Base-by-base conservation (phyloP, 2,797 vertebrate species). In the Melanogrammus aeglefinus region DNA sequence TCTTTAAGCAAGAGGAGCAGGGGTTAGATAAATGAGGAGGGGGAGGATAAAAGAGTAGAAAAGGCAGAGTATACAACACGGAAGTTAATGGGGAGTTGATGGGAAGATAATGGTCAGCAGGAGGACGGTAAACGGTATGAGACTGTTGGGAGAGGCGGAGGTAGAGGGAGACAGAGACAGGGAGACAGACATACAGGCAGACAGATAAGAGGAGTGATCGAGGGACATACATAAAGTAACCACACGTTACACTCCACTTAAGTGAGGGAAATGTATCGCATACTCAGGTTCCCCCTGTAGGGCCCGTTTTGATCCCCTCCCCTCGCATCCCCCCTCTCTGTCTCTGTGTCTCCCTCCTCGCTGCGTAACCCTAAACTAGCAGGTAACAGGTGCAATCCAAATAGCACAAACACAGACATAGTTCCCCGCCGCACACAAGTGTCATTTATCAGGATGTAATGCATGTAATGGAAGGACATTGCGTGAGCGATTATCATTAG, bases 321-420 rank as follows among this genome's bases (percentile, higher is more conserved):
- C 76, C 72, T 72, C 74, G 74, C 77, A 4, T 76, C 69, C 73
- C 35, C 75, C 6, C 75, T 72, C 44, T 44, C 57, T 70, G n/a
- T 74, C 47, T 6, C 51, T 69, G 70, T 74, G 33, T 71, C 36
- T 14, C 41, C 70, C 7, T 75, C 27, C 29, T 24, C 21, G 21
- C 16, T 29, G 24, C 10, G 82, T 81, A 82, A 88, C 83, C 76
- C 86, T 81, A 88, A 84, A 88, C 83, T 82, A 80, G 82, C 90
- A 90, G 74, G 76, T 73, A 84, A 73, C 85, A 84, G 88, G 87
- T 91, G 88, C 84, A 85, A 83, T 79, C 57, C 4, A 84, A 81
- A 79, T 88, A 85, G 79, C 75, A 73, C 78, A 84, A 82, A 85
- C 84, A 78, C 77, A 87, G 75, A 86, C 69, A 84, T 76, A 75